These are phyloP conservation scores for Ibycter americanus DNA, from an alignment of 2,797 vertebrate genomes.

Conservation along the genomic window DNA sequence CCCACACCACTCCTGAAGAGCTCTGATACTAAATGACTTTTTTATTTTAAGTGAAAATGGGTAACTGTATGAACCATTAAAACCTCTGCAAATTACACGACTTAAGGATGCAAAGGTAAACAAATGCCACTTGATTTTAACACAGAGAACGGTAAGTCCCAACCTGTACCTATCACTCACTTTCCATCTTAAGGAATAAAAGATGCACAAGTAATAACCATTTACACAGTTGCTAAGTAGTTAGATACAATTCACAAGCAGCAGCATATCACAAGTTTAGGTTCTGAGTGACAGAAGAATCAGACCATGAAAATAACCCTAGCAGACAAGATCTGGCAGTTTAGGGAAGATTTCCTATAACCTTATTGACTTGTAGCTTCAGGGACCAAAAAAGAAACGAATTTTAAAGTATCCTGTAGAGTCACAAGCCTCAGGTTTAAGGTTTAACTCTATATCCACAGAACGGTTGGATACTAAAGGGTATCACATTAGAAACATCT, in stretches of 20 bases:
- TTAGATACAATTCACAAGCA: neutral
- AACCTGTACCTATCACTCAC: rapidly evolving
- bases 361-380: neutral
- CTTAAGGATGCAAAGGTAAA: neutral
- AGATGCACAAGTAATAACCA: neutral
- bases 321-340: neutral
- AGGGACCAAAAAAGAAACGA: neutral
- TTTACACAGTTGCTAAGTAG: neutral
- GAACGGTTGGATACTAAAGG: neutral
- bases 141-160: neutral
- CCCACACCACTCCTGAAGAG: neutral
- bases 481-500: neutral
- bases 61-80: neutral
- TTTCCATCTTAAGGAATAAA: neutral
- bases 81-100: neutral
- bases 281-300: neutral
- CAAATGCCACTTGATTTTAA: neutral
- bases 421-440: neutral
- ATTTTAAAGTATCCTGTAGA: neutral
- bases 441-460: neutral
- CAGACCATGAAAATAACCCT: neutral
- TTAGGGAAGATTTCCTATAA: neutral
- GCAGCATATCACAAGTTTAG: neutral
- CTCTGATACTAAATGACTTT: neutral
- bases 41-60: neutral